Evolutionary conservation across 2,113 vertebrate species (phyloP).

Genomic region (Oenanthe oenanthe): DNA sequence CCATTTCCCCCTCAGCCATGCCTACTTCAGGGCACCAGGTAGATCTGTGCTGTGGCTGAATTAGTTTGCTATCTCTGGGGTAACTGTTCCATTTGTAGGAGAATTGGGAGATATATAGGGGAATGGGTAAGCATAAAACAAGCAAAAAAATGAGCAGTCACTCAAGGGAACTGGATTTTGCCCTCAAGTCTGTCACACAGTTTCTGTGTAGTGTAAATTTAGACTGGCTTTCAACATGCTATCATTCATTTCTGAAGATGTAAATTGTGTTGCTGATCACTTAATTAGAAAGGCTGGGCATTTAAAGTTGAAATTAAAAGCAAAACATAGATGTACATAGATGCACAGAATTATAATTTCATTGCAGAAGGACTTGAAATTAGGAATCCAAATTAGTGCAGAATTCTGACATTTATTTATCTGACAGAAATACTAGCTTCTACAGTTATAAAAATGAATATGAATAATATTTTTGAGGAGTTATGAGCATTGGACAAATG

Average conservation of each 20-base stretch:
- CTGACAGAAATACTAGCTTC: neutral
- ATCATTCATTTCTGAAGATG: neutral
- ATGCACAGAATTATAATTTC: neutral
- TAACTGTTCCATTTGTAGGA: neutral
- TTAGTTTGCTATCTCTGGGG: neutral
- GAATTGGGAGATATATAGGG: neutral
- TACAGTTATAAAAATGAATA: neutral
- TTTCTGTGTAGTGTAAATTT: neutral
- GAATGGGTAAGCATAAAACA: neutral
- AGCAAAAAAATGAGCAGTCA: neutral
- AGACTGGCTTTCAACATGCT: neutral
- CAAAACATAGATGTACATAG: neutral
- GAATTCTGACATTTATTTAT: neutral
- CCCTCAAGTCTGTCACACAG: neutral
- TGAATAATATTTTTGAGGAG: neutral
- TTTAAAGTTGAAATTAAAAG: neutral
- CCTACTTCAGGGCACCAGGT: constrained; percentile 11
- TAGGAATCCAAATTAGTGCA: neutral
- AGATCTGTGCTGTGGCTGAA: neutral
- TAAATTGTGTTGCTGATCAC: neutral
- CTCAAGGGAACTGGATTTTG: neutral
- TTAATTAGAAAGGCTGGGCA: neutral
- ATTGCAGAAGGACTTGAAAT: neutral
- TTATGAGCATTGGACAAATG: neutral
- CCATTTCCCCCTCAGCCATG: constrained; percentile 20